phyloP scores from a whole-genome alignment of 1,140 invertebrate genomes.

The Tetramorium simillimum region DNA sequence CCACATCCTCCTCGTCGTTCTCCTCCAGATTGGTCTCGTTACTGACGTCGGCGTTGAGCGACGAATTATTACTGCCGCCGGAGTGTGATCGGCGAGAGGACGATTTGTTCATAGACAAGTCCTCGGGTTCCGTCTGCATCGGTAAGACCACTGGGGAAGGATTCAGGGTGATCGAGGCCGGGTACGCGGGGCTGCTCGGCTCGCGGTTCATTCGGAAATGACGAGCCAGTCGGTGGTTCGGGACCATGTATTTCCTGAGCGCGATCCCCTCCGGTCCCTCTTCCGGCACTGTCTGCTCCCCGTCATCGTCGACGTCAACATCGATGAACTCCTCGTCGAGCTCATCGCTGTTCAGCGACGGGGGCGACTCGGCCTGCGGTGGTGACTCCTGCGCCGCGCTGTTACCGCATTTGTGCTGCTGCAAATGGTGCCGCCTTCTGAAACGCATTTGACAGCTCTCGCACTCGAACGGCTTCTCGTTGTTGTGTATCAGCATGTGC shows the following conservation, averaged over 20 bases:
- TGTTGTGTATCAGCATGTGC: conserved; percentile 95
- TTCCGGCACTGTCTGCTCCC: not conserved
- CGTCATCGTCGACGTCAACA: not conserved
- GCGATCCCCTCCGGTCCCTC: not conserved
- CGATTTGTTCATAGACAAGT: conserved; percentile 88
- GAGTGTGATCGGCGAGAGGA: conserved; percentile 78
- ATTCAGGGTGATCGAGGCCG: conserved; percentile 53
- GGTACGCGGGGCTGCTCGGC: conserved; percentile 76
- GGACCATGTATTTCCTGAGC: conserved; percentile 6
- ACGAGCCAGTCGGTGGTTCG: not conserved
- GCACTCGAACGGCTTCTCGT: conserved; percentile 95
- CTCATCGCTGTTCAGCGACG: conserved; percentile 43
- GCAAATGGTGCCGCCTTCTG: conserved; percentile 92
- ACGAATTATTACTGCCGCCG: conserved; percentile 71
- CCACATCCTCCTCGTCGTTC: conserved; percentile 63
- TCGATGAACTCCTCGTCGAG: conserved; percentile 12
- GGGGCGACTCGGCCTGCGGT: not conserved
- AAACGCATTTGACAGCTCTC: conserved; percentile 91
- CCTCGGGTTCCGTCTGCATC: conserved; percentile 96
- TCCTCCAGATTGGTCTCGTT: conserved; percentile 68
- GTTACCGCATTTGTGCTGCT: conserved; percentile 92
- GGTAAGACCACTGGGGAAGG: conserved; percentile 85
- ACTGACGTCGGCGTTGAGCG: conserved; percentile 55
- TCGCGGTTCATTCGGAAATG: not conserved
- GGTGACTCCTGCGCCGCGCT: conserved; percentile 9